phyloP scores from a whole-genome alignment of 2,113 vertebrate species.

The Ancistrus triradiatus region DNA sequence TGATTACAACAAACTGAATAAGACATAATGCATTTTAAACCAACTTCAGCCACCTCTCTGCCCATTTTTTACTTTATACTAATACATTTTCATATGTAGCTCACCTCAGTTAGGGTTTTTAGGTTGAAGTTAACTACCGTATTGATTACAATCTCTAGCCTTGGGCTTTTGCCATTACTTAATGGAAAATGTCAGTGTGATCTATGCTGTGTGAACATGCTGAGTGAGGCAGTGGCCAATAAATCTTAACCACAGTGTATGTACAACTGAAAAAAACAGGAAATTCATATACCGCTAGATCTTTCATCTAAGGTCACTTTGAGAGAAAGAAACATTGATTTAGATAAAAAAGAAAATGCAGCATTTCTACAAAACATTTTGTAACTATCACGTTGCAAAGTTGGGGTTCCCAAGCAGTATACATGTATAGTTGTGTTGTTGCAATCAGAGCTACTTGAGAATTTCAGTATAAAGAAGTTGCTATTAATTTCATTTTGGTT shows the following conservation, averaged over 20 bases:
- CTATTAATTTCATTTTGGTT: too few species aligned
- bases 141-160: not conserved
- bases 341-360: not conserved
- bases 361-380: not conserved
- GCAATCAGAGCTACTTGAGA: too few species aligned
- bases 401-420: not conserved
- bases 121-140: not conserved
- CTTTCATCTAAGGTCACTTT: slow-evolving; percentile 10
- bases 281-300: slow-evolving; percentile 9
- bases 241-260: slow-evolving; percentile 17
- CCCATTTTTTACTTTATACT: not conserved
- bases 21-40: too few species aligned
- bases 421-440: too few species aligned
- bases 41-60: not conserved
- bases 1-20: too few species aligned
- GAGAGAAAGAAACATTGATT: too few species aligned
- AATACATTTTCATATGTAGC: too few species aligned
- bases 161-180: slow-evolving; percentile 4
- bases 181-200: slow-evolving; percentile 29
- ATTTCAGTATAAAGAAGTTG: not conserved
- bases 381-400: not conserved
- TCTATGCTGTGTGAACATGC: slow-evolving; percentile 2
- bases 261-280: slow-evolving; percentile 18
- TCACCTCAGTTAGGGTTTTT: not conserved
- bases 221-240: slow-evolving; percentile 10